These are phyloP conservation scores for Drosophila tanythrix DNA, from an alignment of 2,888 invertebrate species.

Conservation along the genomic window DNA sequence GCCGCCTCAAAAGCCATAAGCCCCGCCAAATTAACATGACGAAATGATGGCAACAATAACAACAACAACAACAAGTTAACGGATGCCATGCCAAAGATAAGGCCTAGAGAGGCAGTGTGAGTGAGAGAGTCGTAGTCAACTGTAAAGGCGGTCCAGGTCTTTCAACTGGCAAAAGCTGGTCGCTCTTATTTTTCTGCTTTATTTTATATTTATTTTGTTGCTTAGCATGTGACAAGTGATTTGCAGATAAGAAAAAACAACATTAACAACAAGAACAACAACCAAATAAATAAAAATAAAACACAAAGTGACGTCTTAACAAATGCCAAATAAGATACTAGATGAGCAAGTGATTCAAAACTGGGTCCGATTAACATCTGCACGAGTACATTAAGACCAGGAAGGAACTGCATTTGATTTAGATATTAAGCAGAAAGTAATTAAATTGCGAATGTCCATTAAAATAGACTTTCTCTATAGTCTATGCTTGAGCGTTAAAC, in stretches of 20 bases:
- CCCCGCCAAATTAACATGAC: constrained; percentile 75
- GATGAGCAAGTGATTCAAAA: constrained; percentile 10
- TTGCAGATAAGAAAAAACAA: constrained; percentile 28
- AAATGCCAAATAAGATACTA: constrained; percentile 2
- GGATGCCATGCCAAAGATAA: constrained; percentile 29
- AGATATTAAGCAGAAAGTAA: neutral
- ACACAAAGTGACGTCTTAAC: constrained; percentile 9
- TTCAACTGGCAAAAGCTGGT: constrained; percentile 1
- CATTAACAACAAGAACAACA: neutral
- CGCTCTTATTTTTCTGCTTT: neutral
- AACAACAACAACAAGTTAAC: constrained; percentile 31
- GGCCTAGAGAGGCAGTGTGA: neutral
- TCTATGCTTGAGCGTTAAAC: neutral
- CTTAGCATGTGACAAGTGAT: constrained; percentile 38
- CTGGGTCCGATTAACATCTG: constrained; percentile 1
- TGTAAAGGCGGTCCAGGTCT: constrained; percentile 12
- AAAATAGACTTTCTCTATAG: neutral
- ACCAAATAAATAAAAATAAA: neutral
- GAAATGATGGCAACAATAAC: constrained; percentile 68
- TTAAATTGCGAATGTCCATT: neutral
- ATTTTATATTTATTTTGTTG: constrained; percentile 7
- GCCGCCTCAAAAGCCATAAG: constrained; percentile 74
- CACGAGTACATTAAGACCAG: neutral
- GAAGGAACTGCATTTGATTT: neutral
- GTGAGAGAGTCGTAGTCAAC: neutral